Evolutionary conservation across 2,888 invertebrate genomes (phyloP).

Genomic region (Ferrisia virgata): DNA sequence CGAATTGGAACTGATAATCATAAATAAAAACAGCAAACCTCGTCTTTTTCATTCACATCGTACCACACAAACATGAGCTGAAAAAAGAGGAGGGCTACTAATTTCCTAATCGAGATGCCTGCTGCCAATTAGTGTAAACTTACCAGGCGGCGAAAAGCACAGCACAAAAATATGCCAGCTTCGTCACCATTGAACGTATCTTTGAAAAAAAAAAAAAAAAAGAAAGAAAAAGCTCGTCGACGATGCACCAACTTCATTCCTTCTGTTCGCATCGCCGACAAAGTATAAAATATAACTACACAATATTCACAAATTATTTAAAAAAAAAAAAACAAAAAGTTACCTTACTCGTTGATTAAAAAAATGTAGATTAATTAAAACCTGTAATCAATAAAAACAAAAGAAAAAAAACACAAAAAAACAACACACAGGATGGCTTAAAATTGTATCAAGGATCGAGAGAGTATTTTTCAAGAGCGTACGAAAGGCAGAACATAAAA

Average conservation of each 20-base stretch:
- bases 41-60: no score
- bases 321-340: conserved; percentile 25
- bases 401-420: conserved; percentile 36
- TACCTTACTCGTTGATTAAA: conserved; percentile 40
- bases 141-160: not conserved
- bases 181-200: not conserved
- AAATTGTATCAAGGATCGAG: not conserved
- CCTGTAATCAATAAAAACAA: conserved; percentile 41
- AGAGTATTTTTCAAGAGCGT: not conserved
- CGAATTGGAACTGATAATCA: no score
- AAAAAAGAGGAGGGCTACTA: no score
- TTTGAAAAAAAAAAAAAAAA: not conserved
- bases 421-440: not conserved
- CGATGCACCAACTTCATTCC: not conserved
- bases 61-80: no score
- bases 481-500: no score
- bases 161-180: not conserved
- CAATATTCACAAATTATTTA: not conserved
- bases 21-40: no score
- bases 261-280: not conserved
- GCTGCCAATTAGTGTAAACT: not conserved
- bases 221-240: not conserved
- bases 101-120: not conserved
- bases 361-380: conserved; percentile 18
- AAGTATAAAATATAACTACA: not conserved